phyloP scores from a whole-genome alignment of 2,113 vertebrate genomes.

The Anthoscopus minutus region DNA sequence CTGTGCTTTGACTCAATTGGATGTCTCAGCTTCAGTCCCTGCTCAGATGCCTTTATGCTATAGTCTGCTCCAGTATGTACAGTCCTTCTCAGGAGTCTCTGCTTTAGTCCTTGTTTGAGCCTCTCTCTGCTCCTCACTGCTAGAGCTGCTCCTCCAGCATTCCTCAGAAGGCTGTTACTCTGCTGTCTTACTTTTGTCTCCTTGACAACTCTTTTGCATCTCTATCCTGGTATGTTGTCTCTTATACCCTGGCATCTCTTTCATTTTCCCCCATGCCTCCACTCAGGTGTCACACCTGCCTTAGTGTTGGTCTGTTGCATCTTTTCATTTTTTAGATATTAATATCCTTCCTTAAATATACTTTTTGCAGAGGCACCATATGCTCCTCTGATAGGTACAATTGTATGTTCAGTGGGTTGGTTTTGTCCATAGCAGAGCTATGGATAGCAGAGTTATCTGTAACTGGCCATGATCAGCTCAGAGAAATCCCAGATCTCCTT shows the following conservation, averaged over 20 bases:
- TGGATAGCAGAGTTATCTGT: neutral
- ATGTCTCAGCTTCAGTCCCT: neutral
- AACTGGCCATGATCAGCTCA: neutral
- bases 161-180: neutral
- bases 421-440: neutral
- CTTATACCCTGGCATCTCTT: neutral
- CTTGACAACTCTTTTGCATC: neutral
- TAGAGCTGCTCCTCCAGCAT: neutral
- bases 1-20: accelerated
- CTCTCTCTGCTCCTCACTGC: neutral
- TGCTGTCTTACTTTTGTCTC: neutral
- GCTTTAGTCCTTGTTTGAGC: neutral
- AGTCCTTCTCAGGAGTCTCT: neutral
- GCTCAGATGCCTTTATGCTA: neutral
- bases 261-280: neutral
- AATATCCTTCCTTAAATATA: neutral
- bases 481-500: neutral
- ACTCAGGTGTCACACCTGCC: neutral
- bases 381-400: neutral
- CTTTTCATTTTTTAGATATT: neutral
- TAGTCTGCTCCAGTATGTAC: neutral
- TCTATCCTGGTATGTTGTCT: neutral
- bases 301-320: neutral
- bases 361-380: neutral
- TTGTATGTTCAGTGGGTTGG: neutral